A percentile compares a stretch with the other conserved stretches of the same genome.
phyloP scores from a whole-genome alignment of 35 echinoderm and acorn worm genomes.

The Heliocidaris tuberculata region DNA sequence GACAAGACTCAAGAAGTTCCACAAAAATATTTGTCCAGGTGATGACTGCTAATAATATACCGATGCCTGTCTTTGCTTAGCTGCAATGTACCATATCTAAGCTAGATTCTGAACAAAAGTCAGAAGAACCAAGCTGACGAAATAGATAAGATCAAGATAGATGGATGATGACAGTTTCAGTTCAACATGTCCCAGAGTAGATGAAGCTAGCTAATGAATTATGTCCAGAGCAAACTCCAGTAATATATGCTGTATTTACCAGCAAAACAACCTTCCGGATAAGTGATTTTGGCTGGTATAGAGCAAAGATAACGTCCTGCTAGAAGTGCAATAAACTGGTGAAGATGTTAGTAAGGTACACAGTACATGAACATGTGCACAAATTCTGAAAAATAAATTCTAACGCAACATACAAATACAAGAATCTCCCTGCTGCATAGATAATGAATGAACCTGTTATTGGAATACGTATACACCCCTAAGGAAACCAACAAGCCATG shows the following conservation, averaged over 20 bases:
- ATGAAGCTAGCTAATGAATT: background rate
- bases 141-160: background rate
- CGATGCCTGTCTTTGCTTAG: background rate
- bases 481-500: background rate
- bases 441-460: background rate
- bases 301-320: background rate
- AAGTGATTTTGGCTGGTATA: background rate
- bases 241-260: background rate
- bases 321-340: background rate
- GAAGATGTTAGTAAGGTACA: background rate
- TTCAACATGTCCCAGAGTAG: background rate
- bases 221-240: background rate
- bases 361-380: background rate
- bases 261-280: background rate
- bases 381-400: too few relatives aligned
- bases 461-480: background rate
- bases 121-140: background rate
- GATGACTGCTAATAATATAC: background rate
- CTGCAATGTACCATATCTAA: background rate
- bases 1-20: background rate
- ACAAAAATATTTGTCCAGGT: background rate
- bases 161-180: background rate
- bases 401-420: background rate
- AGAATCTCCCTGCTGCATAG: background rate
- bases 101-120: background rate